A percentile compares a stretch with the other conserved stretches of the same genome.
Evolutionary conservation across 2,888 invertebrate genomes (phyloP).

Genomic region (Nomada lathburiana): DNA sequence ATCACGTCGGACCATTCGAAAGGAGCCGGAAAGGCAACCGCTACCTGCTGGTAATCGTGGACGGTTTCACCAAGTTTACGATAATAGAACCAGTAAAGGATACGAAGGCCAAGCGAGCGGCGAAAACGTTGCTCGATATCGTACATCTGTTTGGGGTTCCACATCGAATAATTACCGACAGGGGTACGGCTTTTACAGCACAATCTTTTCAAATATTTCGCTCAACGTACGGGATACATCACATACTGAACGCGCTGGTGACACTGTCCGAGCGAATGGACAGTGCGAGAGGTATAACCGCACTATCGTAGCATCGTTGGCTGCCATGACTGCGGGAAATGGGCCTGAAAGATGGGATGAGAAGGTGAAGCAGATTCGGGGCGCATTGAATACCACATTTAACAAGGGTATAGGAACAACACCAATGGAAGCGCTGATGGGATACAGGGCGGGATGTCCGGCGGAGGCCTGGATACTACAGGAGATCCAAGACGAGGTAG

Average conservation of each 20-base stretch:
- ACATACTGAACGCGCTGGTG: neutral
- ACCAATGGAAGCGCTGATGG: neutral
- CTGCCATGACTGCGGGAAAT: no score
- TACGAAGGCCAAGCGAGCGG: neutral
- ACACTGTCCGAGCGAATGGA: neutral
- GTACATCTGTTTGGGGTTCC: conserved; percentile 1
- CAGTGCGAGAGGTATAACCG: neutral
- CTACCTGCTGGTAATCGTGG: conserved; percentile 10
- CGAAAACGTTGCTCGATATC: neutral
- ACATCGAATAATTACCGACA: neutral
- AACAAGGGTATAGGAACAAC: neutral
- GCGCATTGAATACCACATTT: neutral
- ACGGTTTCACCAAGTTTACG: neutral
- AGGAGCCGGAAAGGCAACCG: conserved; percentile 4
- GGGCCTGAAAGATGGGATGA: neutral
- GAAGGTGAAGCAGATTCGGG: neutral
- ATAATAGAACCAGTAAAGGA: neutral
- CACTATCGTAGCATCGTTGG: neutral
- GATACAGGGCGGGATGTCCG: neutral
- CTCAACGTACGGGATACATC: neutral
- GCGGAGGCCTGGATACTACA: neutral
- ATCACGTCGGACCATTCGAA: conserved; percentile 28
- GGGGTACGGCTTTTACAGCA: conserved; percentile 1
- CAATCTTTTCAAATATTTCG: neutral
- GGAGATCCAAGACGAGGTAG: neutral